Evolutionary conservation across 2,888 invertebrate genomes (phyloP), one percentile per base, ranked within the genome.

Genomic region (Pyralis farinalis): DNA sequence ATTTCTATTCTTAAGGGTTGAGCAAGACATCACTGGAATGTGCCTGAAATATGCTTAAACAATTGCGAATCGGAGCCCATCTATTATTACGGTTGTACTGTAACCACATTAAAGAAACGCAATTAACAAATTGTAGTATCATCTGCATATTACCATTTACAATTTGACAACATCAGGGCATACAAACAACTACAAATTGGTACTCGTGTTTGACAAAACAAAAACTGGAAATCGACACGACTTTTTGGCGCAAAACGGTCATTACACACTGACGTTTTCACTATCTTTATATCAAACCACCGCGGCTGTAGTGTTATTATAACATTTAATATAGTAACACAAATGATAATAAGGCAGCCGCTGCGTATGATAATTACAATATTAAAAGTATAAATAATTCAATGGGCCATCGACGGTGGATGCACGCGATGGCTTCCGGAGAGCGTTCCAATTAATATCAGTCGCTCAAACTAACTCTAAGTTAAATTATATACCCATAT

Each of bases 311-410:
- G 66, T 72, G 76, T 82, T 83, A 80, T 82, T 79, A 81, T 74
- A 82, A 83, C 73, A 79, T 84, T 83, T 83, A 80, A 81, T 84
- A 83, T 82, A 77, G 83, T 84, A 85, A 83, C 81, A 74, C 71
- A 73, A 83, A 85, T 80, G 76, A 83, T 84, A 85, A 86, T 86
- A 76, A 86, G 82, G 67, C 71, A 68, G 74, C 63, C 67, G 63
- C 65, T 69, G 68, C 78, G 79, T 80, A 81, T 82, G 76, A 83
- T 86, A 85, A 86, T 86, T 83, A 83, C 76, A 83, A 84, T 85
- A 83, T 84, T 83, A 84, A 84, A 84, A 72, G 74, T 79, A 86
- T 87, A 87, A 87, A 88, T 88, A 86, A 88, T 88, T 85, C 86
- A 86, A 82, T 78, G 80, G 70, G 64, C 75, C 80, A 85, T 85